Base-by-base conservation (phyloP, 2,797 vertebrate species). In the Chanos chanos region DNA sequence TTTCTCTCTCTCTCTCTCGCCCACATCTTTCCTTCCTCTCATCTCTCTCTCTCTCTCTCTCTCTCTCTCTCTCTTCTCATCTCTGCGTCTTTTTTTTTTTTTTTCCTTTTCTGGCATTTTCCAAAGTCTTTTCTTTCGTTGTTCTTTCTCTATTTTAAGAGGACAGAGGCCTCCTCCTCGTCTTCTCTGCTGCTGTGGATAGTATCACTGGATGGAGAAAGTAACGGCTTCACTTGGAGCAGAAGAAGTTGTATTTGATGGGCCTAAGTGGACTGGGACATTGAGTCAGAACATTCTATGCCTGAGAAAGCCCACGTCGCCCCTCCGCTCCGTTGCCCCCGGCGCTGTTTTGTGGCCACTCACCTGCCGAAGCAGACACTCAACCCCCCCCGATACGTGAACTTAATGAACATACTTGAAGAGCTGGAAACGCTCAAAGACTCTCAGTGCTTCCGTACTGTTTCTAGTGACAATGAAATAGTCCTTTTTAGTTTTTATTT, bases 381-480 rank as follows among this genome's bases (percentile, higher is more conserved):
- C n/a, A n/a, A 40, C 22, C 67, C 77, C 78, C 60, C 49, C 56
- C 10, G 7, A 75, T 73, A 72, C 76, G 80, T 81, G 68, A 87
- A 86, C 77, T 83, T 84, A 90, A 87, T 81, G 85, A 92, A 92
- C 90, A 92, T 96, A 98, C 94, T 96, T 98, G 94, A 97, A 98
- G 94, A 98, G 94, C 86, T 77, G 82, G 61, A 84, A 77, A 85
- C 88, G 93, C 94, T 97, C 93, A 92, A 89, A 92, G 88, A 88
- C 90, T 93, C 84, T 92, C 94, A 95, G 93, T 94, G 95, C 94
- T 96, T 96, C 94, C 93, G 91, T 92, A 93, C 91, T 90, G 92
- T 94, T 94, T 94, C 92, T 94, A 91, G 92, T 88, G 79, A 85
- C 80, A 76, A 85, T 86, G 76, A 87, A 85, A 85, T 87, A 81